A percentile compares a stretch with the other conserved stretches of the same genome.
Conservation (phyloP, 2,888 invertebrate genomes). For the Caenorhabditis sulstoni region DNA sequence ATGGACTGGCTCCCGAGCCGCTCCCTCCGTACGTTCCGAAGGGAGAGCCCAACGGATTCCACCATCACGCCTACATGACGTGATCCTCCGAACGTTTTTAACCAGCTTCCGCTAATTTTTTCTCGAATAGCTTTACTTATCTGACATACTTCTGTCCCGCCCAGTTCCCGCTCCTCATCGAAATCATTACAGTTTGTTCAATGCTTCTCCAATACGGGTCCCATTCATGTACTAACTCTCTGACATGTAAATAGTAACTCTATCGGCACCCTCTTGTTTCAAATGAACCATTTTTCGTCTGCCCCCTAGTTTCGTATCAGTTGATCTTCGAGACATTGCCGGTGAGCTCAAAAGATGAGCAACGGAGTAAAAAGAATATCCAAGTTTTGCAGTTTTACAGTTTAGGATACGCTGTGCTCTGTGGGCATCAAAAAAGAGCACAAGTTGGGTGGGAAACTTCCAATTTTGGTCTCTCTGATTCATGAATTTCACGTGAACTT, state of each 20-base stretch:
- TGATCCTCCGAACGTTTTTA: neutral
- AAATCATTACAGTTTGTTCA: slow-evolving; percentile 23
- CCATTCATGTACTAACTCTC: slow-evolving; percentile 11
- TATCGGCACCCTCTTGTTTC: neutral
- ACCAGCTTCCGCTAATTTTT: no score
- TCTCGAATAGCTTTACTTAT: slow-evolving; percentile 5
- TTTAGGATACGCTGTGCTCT: no score
- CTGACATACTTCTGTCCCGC: neutral
- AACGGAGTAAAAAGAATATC: no score
- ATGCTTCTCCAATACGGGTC: slow-evolving; percentile 13
- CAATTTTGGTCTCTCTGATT: no score
- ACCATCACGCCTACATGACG: slow-evolving; percentile 37
- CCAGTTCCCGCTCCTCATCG: slow-evolving; percentile 51
- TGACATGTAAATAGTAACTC: slow-evolving; percentile 23
- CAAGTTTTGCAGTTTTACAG: no score
- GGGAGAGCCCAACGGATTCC: slow-evolving; percentile 47
- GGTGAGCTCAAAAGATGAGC: no score
- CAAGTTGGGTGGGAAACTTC: no score
- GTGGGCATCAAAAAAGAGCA: no score
- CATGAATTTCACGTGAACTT: no score
- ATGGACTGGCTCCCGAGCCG: slow-evolving; percentile 36
- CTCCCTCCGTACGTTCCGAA: slow-evolving; percentile 58
- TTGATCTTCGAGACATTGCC: no score
- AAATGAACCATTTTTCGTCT: neutral
- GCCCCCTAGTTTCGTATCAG: no score